phyloP scores from a whole-genome alignment of 2,113 vertebrate species.

The Myotis lucifugus region DNA sequence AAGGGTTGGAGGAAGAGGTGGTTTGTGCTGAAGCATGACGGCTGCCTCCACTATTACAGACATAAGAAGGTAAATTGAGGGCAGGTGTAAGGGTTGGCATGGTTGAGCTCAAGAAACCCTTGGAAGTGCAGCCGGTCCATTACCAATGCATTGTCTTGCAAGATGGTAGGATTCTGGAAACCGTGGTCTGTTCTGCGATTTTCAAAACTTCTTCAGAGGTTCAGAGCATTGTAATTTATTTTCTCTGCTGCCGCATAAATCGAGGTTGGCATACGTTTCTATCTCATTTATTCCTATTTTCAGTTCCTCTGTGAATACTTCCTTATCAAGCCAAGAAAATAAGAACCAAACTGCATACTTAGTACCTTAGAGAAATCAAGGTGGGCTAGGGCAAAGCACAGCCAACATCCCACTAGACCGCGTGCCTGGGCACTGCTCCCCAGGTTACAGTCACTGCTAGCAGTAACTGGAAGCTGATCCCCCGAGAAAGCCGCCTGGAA shows the following conservation, averaged over 20 bases:
- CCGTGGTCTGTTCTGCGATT: not conserved
- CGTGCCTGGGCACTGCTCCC: not conserved
- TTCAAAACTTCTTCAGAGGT: slow-evolving; percentile 23
- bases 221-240: slow-evolving; percentile 23
- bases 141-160: not conserved
- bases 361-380: slow-evolving; percentile 33
- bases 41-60: slow-evolving; percentile 92
- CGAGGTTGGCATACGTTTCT: slow-evolving; percentile 48
- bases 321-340: slow-evolving; percentile 49
- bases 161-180: not conserved
- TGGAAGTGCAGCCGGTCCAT: no score
- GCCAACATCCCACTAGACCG: fast-evolving
- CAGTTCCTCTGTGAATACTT: slow-evolving; percentile 42
- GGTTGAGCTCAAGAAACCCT: not conserved
- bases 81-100: not conserved
- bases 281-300: slow-evolving; percentile 41
- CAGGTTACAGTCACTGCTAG: not conserved
- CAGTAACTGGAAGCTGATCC: not conserved
- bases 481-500: not conserved
- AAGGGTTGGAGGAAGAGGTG: slow-evolving; percentile 97
- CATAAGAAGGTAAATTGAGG: slow-evolving; percentile 89
- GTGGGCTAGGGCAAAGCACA: not conserved
- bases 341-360: not conserved
- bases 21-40: slow-evolving; percentile 93
- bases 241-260: slow-evolving; percentile 41